Conservation (phyloP, 1,140 invertebrate species). For the Papilio aristodemus region DNA sequence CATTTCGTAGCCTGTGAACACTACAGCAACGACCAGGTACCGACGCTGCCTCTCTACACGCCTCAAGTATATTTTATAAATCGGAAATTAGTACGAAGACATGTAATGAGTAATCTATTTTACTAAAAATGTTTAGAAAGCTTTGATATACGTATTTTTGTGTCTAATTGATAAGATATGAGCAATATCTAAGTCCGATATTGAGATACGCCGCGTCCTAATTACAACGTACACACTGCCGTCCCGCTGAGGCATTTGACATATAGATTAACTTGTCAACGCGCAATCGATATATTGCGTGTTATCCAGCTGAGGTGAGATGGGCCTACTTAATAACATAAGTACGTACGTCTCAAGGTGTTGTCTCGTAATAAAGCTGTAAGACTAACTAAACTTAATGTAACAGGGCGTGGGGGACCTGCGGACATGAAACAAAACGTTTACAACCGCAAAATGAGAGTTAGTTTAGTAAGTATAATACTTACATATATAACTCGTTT, state of each 20-base stretch:
- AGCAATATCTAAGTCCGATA: conserved; percentile 36
- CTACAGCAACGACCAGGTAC: too few species aligned
- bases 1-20: too few species aligned
- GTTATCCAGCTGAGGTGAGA: conserved; percentile 14
- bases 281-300: conserved; percentile 48
- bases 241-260: conserved; percentile 45
- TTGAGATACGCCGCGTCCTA: conserved; percentile 47
- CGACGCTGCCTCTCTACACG: too few species aligned
- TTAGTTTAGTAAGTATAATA: too few species aligned
- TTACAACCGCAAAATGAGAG: too few species aligned
- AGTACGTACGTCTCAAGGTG: not conserved
- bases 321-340: conserved; percentile 9
- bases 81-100: not conserved
- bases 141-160: not conserved
- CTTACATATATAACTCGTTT: too few species aligned
- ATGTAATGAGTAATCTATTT: not conserved
- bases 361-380: conserved; percentile 11
- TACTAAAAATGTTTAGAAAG: not conserved
- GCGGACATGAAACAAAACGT: too few species aligned
- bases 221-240: conserved; percentile 50
- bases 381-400: not conserved
- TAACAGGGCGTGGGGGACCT: too few species aligned
- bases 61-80: not conserved
- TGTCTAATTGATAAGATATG: not conserved
- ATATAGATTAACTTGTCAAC: conserved; percentile 57